Conservation (phyloP, 2,113 vertebrate species). For the Eira barbara region DNA sequence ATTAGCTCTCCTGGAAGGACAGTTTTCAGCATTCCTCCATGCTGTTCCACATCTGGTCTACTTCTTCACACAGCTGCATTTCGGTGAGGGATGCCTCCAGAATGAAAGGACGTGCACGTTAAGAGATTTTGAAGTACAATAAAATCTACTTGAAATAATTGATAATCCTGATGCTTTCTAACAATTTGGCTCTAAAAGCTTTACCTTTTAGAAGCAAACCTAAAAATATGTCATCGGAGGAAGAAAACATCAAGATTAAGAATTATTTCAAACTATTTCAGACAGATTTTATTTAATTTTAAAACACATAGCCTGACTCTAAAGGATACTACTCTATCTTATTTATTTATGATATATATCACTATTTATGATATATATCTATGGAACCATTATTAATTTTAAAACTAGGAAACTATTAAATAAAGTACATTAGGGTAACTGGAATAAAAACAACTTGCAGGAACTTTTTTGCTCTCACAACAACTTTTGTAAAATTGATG, state of each 20-base stretch:
- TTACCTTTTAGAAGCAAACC: background rate
- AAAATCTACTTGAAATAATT: constrained; percentile 70
- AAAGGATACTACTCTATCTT: constrained; percentile 61
- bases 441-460: constrained; percentile 50
- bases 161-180: constrained; percentile 56
- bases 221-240: background rate
- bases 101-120: background rate
- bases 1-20: background rate
- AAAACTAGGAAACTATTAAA: constrained; percentile 73
- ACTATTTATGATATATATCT: constrained; percentile 66
- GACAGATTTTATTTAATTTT: constrained; percentile 76
- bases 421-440: constrained; percentile 49
- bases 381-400: constrained; percentile 77
- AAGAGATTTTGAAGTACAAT: constrained; percentile 66
- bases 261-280: constrained; percentile 36
- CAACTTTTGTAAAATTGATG: constrained; percentile 56
- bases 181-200: background rate
- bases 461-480: constrained; percentile 54
- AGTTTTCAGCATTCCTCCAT: background rate
- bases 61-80: background rate
- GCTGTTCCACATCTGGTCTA: background rate
- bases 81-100: background rate
- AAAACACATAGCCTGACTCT: constrained; percentile 74
- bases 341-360: constrained; percentile 57
- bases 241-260: constrained; percentile 51